Base-by-base conservation (phyloP, 2,888 invertebrate species). In the Prenolepis imparis region DNA sequence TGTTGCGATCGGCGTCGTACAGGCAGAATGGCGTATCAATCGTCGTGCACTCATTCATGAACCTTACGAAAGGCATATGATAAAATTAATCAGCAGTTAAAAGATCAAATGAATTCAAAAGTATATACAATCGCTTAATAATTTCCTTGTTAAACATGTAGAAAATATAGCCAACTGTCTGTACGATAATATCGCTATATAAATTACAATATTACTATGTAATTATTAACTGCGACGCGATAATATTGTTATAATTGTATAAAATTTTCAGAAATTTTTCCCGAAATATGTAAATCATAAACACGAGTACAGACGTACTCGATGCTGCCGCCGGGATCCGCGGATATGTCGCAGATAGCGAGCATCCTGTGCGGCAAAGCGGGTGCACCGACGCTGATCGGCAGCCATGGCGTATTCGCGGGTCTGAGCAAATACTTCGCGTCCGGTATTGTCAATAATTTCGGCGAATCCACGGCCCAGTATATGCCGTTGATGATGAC, bases 31-130 rank as follows among this genome's bases (percentile, higher is more conserved):
- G 99, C 3, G 98, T 99, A 93, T 99, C 99, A 84, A 99, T 99
- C 0, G 99, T 99, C 0, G 99, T 99, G 94, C 99, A 99, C 94
- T 99, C 99, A 92, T 99, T 98, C 99, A 99, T 99, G 94, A 99
- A 99, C 93, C 94, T 94, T 73, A n/a, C n/a, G 12, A 44, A 68
- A 82, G 44, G 32, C 32, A 21, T 44, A 18, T n/a, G 55, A 28
- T 21, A 68, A 55, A 68, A 67, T 48, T 9, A 39, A 9, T 64
- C 18, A 39, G 9, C 2, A 5, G 0, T 63, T 73, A 41, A 48
- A 44, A 48, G 32, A 24, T 1, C 0, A n/a, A 11, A 59, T 15
- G 9, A 39, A 57, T 44, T 44, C 0, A 61, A 44, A 1, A n/a
- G 5, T 11, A 48, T n/a, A 48, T n/a, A 70, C 3, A 55, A 36